Conservation (phyloP, 2,797 vertebrate species). For the Urocyon cinereoargenteus region DNA sequence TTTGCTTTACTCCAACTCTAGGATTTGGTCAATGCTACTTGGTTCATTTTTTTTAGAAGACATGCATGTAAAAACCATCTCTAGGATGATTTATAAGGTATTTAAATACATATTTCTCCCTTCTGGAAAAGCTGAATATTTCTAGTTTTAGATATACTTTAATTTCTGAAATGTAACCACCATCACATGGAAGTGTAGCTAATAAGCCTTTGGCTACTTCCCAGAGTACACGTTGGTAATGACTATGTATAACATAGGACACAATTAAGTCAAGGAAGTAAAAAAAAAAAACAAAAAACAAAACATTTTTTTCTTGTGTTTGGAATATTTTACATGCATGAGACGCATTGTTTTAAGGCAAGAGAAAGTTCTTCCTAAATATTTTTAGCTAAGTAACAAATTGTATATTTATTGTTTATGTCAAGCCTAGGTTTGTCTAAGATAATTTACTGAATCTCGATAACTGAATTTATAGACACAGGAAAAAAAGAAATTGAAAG, state of each 20-base stretch:
- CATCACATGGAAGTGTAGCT: neutral
- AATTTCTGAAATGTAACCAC: conserved; percentile 45
- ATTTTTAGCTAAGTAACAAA: conserved; percentile 73
- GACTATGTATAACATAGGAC: neutral
- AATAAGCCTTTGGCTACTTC: neutral
- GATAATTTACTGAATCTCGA: neutral
- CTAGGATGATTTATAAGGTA: conserved; percentile 50
- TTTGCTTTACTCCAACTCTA: neutral
- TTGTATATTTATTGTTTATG: conserved; percentile 65
- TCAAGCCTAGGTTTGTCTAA: conserved; percentile 62
- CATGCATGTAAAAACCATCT: conserved; percentile 38
- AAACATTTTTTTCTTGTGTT: neutral
- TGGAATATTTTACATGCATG: neutral
- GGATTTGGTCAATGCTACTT: neutral
- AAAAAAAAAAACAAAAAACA: conserved; percentile 8
- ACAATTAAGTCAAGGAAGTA: neutral
- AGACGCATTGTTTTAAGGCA: conserved; percentile 53
- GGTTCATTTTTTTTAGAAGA: conserved; percentile 33
- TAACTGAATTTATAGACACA: conserved; percentile 23
- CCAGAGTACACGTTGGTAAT: neutral
- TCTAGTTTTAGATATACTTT: conserved; percentile 63
- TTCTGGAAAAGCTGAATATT: conserved; percentile 45
- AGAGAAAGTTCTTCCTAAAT: conserved; percentile 58
- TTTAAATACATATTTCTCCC: conserved; percentile 14
- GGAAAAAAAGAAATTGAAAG: conserved; percentile 69